Conservation (phyloP, 1,140 invertebrate species). For the Heliconius melpomene region DNA sequence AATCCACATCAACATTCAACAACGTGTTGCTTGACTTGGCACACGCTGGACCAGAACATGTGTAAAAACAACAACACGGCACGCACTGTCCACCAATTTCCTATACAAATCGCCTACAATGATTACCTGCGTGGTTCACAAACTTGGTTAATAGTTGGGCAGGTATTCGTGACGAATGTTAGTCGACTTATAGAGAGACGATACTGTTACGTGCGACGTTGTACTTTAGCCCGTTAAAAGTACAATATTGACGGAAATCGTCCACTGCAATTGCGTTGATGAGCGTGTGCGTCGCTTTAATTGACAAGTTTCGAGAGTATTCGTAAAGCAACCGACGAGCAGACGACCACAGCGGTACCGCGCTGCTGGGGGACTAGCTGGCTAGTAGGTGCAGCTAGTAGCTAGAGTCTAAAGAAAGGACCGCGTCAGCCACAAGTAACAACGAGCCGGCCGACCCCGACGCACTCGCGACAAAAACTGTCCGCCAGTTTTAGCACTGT, state of each 20-base stretch:
- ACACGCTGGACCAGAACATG: constrained; percentile 39
- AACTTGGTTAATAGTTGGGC: constrained; percentile 31
- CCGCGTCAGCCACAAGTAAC: constrained; percentile 31
- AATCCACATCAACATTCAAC: constrained; percentile 49
- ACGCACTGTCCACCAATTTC: constrained; percentile 57
- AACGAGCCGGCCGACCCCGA: constrained; percentile 50
- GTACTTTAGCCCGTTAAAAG: constrained; percentile 40
- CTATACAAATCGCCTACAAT: constrained; percentile 66
- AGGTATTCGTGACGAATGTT: constrained; percentile 46
- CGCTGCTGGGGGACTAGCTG: constrained; percentile 57
- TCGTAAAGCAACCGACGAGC: constrained; percentile 35
- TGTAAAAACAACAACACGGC: constrained; percentile 48
- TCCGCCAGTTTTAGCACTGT: constrained; percentile 23
- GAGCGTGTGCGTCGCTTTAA: constrained; percentile 41
- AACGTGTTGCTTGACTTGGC: constrained; percentile 18
- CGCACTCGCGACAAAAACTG: constrained; percentile 39
- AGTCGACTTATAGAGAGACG: constrained; percentile 30
- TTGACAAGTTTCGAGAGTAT: constrained; percentile 35
- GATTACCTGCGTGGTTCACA: constrained; percentile 58
- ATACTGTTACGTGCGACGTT: constrained; percentile 47
- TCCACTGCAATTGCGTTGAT: constrained; percentile 43
- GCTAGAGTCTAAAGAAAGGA: constrained; percentile 55
- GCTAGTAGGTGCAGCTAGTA: too few relatives aligned
- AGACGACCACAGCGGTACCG: constrained; percentile 53
- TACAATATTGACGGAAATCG: constrained; percentile 53